Evolutionary conservation across 1,140 invertebrate species (phyloP), one percentile per base, ranked within the genome.

Genomic region (Tetragonula clypearis): DNA sequence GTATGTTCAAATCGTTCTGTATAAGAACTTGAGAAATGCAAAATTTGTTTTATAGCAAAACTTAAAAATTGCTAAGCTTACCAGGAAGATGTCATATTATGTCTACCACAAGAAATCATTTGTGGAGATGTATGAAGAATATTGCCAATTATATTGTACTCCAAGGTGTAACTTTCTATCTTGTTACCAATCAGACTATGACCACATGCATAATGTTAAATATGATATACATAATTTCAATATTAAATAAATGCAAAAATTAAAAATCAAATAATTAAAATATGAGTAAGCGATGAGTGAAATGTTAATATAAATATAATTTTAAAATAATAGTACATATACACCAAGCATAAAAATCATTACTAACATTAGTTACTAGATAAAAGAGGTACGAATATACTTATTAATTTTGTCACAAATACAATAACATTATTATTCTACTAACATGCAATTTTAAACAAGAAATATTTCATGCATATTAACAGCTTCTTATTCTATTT

Each of bases 61-160:
- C 2, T 23, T n/a, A 60, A 82, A 15, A 55, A 41, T 26, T 83
- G 75, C 55, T 26, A 35, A 79, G 84, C 91, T 92, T 92, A 92
- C 91, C 91, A 60, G 69, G 86, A 87, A 23, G 60, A 49, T 62
- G 65, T 80, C 60, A 86, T 82, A 62, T 62, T 62, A 82, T 90
- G 91, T 58, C 75, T 91, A 85, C 76, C 71, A 82, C 84, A 86
- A 89, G 82, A 79, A 80, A 90, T 73, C 62, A 78, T 74, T 71
- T 87, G 87, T 56, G 76, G 68, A n/a, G 87, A 84, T 68, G 69
- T 92, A 86, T 12, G 83, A 66, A 92, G 76, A 76, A 95, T 91
- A 93, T 95, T 95, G 79, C 95, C 95, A 79, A 95, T 90, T 92
- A 96, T 94, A 87, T 93, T 93, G 94, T 95, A 96, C 91, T 96